Base-by-base conservation (phyloP, 2,113 vertebrate species). In the Daubentonia madagascariensis region DNA sequence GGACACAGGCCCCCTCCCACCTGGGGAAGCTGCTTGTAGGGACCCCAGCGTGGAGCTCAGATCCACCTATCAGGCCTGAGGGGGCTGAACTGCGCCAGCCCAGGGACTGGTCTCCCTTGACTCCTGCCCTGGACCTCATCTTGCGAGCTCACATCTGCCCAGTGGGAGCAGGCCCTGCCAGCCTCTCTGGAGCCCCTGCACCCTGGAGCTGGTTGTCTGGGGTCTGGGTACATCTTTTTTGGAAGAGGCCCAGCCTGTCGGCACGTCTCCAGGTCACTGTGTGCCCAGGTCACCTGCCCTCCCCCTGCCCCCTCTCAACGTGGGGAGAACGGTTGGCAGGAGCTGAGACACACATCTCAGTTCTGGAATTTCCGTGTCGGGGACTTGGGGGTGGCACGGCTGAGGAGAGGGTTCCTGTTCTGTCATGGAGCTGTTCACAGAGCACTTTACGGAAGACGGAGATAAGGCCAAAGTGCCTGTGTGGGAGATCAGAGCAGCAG, bases 391-490 rank as follows among this genome's bases (percentile, higher is more conserved):
- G 23, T 1, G 3, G 54, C 17, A 1, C 1, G 6, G 23, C 32
- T 0, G n/a, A 16, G 78, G 30, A 52, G 45, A 1, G 7, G 14
- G 37, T 8, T 8, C 12, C 5, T 5, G n/a, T 1, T 1, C 11
- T 1, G 2, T 2, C 0, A 6, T 5, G 10, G 40, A 35, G 30
- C 70, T 13, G 6, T 3, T 4, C 14, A 8, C 4, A 25, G 68
- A 9, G 5, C 35, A 13, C 67, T 25, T n/a, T 2, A 4, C 4
- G 5, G 73, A 18, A 11, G 54, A 40, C 0, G 11, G 25, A 18
- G n/a, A 37, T 1, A 48, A 16, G 12, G 45, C 48, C 35, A 1
- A 0, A 23, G 0, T 18, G 54, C 48, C 72, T 35, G 0, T 2
- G 25, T 23, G 14, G 20, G 93, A 81, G 50, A 20, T 6, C 0